Base-by-base conservation (phyloP, 2,113 vertebrate species). In the Pseudopodoces humilis region DNA sequence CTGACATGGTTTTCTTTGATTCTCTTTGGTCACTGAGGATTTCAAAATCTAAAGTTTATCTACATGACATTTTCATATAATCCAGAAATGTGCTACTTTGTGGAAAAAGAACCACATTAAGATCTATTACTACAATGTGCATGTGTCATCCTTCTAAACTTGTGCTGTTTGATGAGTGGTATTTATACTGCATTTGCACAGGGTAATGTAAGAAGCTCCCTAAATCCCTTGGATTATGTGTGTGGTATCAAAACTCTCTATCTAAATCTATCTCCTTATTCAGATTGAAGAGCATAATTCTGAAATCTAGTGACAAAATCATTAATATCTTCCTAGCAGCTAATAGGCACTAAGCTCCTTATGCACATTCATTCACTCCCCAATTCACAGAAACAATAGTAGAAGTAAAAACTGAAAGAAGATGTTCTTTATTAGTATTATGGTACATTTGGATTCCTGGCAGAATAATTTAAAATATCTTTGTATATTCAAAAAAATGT, bases 261-360 rank as follows among this genome's bases (percentile, higher is more conserved):
- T 22, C 33, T 83, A 86, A 94, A 86, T 62, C 33, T 77, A 81
- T 50, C 72, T 92, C 17, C n/a, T 86, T 90, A 71, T 86, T 94
- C 86, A 70, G 33, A 70, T 5, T 86, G 91, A 88, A 81, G 28
- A 86, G 75, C 12, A 16, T 83, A 50, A 74, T 88, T 93, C 92
- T 84, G 60, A 93, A 93, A 86, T 78, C 59, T 83, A 74, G 24
- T 17, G 8, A 13, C 49, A 75, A 75, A 92, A 92, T 18, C 31
- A 47, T 83, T 70, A 88, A 28, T 78, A 94, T 59, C 35, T 83
- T 86, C 47, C 64, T 41, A 81, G 55, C n/a, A 19, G 14, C 12
- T 86, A 88, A 86, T 33, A 67, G 18, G 6, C 13, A 47, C 10
- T 90, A 74, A 93, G 64, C 35, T 77, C 15, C 43, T 83, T 80